Evolutionary conservation across 1,140 invertebrate species (phyloP), one percentile per base, ranked within the genome.

Genomic region (Drosophila pallidifrons): DNA sequence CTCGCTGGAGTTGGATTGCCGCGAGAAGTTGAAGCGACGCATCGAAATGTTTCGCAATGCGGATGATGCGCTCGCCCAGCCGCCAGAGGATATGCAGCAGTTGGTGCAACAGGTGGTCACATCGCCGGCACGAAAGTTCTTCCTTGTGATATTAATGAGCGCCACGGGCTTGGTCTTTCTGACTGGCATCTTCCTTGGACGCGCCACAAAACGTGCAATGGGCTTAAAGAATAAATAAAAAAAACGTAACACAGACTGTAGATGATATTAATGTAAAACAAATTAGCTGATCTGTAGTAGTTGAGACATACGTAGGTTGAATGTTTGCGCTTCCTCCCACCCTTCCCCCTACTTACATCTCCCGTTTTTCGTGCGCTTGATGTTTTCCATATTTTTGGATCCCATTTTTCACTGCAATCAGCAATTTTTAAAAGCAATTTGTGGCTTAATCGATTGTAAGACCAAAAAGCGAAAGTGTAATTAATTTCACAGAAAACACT

Each of bases 31-130:
- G 51, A 94, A 94, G 59, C 95, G 95, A 67, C 94, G 98, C 79
- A 95, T 97, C 80, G 96, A 98, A 93, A 97, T 98, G 96, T 98
- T 97, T 92, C 96, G 95, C 93, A 96, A 96, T 94, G 97, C 97
- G 20, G 96, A 95, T 35, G 95, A 96, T 93, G 96, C 94, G 8
- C 76, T 93, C 7, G 92, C 94, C 8, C 68, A 73, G 55, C 92
- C 93, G 43, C 95, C 96, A 8, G 95, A 96, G 83, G 95, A 94
- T 71, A 93, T 98, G 38, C 93, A 94, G 77, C 96, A 97, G 85
- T 82, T 98, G 4, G 95, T 96, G 85, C 80, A 94, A 81, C 93
- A 95, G 93, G 95, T 96, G 43, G 93, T 93, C 0, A 88, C 93
- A 43, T 98, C 97, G 1, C 96, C 96, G 41, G 94, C 96, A 3